A percentile compares a stretch with the other conserved stretches of the same genome.
These are phyloP conservation scores for Azemiops feae DNA, from an alignment of 2,113 vertebrate species.

Conservation along the genomic window DNA sequence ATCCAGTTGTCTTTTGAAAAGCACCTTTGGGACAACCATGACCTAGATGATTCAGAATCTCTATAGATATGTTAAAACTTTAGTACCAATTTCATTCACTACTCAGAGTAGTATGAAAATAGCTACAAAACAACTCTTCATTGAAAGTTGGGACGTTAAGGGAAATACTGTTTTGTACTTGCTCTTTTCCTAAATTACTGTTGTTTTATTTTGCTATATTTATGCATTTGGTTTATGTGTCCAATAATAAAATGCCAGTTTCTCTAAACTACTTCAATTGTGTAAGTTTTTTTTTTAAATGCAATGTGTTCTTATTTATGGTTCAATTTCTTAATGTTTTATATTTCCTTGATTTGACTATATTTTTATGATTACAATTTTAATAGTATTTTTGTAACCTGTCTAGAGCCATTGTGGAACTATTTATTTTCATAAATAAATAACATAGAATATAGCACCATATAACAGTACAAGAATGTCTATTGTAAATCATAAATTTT, in stretches of 20 bases:
- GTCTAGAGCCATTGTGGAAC: neutral
- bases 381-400: neutral
- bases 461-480: neutral
- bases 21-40: neutral
- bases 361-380: neutral
- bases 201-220: neutral
- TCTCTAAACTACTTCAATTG: neutral
- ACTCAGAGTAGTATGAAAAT: neutral
- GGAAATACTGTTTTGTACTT: neutral
- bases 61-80: neutral
- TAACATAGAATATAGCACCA: neutral
- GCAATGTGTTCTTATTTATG: neutral
- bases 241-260: neutral
- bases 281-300: neutral
- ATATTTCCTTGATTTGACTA: neutral
- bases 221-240: neutral
- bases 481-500: conserved; percentile 1
- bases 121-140: neutral
- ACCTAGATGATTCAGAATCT: neutral
- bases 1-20: no score
- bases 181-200: neutral
- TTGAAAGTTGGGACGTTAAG: neutral
- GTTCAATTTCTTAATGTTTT: neutral
- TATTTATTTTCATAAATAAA: neutral
- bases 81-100: neutral